Base-by-base conservation (phyloP, 2,113 vertebrate species). In the Mus spicilegus region DNA sequence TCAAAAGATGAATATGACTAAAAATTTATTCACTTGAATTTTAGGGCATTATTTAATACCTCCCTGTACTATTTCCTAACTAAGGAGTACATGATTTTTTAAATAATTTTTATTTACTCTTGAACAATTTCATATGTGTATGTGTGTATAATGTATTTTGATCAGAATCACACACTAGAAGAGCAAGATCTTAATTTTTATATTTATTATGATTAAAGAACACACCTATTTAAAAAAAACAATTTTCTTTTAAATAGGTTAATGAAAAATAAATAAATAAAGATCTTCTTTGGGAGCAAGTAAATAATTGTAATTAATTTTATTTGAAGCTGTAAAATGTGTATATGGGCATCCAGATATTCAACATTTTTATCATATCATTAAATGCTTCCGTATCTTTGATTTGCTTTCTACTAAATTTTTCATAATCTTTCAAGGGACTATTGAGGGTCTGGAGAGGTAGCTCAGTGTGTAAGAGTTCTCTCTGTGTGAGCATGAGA, bases 1-100 rank as follows among this genome's bases (percentile, higher is more conserved):
- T 94, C 56, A 93, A 96, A 97, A 95, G 65, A 90, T 95, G 39
- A 96, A 58, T 90, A 97, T 95, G 70, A 97, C 30, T 95, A 39
- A 76, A 82, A 92, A 90, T 77, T 69, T 3, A 91, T 24, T 80
- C n/a, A 82, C 46, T 87, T 93, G 30, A 84, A 85, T 81, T 94
- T 87, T 82, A 75, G 58, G 86, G 73, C 20, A 89, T 78, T 61
- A 91, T 91, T 89, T 46, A 42, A 5, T 56, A 75, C 12, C 2
- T 72, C 20, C n/a, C 28, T 76, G 58, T 70, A 13, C 19, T 56
- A 16, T 22, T 95, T 78, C 51, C 92, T 90, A 91, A 65, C 9
- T 77, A 73, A 82, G 67, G 67, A 95, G 1, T 84, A 73, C 16
- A 80, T 54, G 95, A 95, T 92, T 70, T 95, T 65, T 96, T 65